Evolutionary conservation across 2,888 invertebrate genomes (phyloP), one percentile per base, ranked within the genome.

Genomic region (Cepaea hortensis): DNA sequence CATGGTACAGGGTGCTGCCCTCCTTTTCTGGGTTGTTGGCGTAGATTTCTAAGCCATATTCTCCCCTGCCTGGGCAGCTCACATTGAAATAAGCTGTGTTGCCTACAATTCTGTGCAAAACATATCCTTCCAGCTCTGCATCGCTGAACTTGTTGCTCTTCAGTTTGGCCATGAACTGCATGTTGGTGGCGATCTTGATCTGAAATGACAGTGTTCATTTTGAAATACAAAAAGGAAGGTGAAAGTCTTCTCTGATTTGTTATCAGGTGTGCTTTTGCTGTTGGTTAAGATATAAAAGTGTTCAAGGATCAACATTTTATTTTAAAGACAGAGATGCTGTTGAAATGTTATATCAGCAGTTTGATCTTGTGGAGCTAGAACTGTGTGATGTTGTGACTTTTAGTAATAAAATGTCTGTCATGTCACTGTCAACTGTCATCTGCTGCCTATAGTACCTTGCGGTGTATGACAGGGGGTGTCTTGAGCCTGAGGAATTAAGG

Each of bases 141-240:
- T 94, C 94, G 23, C 90, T 91, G 83, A 90, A 87, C 11, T 90
- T 81, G 89, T 93, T 93, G 88, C 91, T 91, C 91, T 94, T 94
- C 85, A 94, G 89, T 88, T 94, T 94, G 48, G 93, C 94, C 91
- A 94, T 94, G 89, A 94, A 94, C 90, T 94, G 93, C 91, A 94
- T 93, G 73, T 91, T 90, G 86, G 92, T 92, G 2, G 93, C 91
- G 75, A 93, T 91, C 81, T 91, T 86, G 88, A 94, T 92, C 85
- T 93, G 92, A 68, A 94, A 79, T 72, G n/a, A 35, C 61, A 79
- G 35, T 62, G 6, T 55, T 11, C 2, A 11, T 55, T 55, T 55
- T 6, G 6, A 55, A 55, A 55, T 55, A 9, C 11, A 9, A 55
- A 55, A 9, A 11, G 6, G 55, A 55, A 55, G 77, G 1, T 23